phyloP scores from a whole-genome alignment of 2,797 vertebrate genomes.

The Arnoldichthys spilopterus region DNA sequence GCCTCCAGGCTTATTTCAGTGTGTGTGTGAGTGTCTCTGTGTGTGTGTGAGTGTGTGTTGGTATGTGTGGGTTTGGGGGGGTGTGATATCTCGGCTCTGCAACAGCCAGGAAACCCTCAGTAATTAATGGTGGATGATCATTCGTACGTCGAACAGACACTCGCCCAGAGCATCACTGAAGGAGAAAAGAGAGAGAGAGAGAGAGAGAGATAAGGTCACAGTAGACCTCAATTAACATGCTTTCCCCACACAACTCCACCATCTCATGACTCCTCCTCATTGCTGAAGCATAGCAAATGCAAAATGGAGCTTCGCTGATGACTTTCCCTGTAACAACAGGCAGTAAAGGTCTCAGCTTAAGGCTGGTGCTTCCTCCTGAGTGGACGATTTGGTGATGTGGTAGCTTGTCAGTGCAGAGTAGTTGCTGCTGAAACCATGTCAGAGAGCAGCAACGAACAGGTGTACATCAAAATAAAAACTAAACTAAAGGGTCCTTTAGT shows the following conservation, averaged over 20 bases:
- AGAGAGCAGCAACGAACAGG: too few species aligned
- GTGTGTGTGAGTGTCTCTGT: not conserved
- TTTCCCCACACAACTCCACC: slow-evolving; percentile 13
- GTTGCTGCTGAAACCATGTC: too few species aligned
- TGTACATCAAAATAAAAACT: too few species aligned
- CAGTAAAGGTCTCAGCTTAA: not conserved
- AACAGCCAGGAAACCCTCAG: not conserved
- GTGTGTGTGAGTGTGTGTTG: not conserved
- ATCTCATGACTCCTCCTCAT: slow-evolving; percentile 14
- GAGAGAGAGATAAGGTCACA: slow-evolving; percentile 32
- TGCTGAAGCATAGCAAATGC: not conserved
- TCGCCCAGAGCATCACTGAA: not conserved
- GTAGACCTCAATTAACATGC: slow-evolving; percentile 41
- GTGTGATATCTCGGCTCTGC: not conserved
- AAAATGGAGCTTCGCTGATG: slow-evolving; percentile 23
- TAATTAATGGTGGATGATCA: not conserved
- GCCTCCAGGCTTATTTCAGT: not conserved
- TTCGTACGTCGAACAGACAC: not conserved
- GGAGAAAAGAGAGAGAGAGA: slow-evolving; percentile 18
- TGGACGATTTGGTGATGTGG: too few species aligned
- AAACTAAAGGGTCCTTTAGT: too few species aligned
- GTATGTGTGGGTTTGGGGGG: too few species aligned
- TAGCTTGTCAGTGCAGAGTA: too few species aligned
- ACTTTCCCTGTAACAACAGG: not conserved
- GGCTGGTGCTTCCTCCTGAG: too few species aligned